Conservation (phyloP, 2,888 invertebrate species). For the Aelia acuminata region DNA sequence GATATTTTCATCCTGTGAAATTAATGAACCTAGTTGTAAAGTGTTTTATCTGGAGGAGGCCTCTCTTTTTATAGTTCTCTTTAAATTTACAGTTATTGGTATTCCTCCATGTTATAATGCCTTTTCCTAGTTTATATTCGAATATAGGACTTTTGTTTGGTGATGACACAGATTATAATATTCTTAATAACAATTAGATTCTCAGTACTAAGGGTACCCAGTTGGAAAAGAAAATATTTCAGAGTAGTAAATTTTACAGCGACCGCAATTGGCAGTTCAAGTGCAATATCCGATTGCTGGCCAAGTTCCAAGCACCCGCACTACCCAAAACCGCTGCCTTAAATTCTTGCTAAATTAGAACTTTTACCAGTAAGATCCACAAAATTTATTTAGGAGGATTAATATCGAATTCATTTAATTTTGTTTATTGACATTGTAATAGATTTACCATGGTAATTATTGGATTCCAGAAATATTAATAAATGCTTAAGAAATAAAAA, state of each 20-base stretch:
- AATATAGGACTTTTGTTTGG: no score
- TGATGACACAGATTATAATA: neutral
- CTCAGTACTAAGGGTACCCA: neutral
- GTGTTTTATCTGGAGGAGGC: no score
- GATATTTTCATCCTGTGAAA: no score
- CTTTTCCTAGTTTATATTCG: no score
- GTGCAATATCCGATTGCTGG: neutral
- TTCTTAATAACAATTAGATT: neutral
- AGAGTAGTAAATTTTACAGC: neutral
- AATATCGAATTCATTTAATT: neutral
- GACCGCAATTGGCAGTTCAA: slow-evolving; percentile 12
- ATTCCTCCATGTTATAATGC: no score
- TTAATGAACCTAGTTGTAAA: no score
- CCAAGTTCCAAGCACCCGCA: neutral
- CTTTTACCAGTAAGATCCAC: neutral
- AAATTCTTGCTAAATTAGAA: neutral
- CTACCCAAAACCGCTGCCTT: neutral
- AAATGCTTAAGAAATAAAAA: no score
- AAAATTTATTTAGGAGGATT: slow-evolving; percentile 7
- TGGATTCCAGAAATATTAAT: no score
- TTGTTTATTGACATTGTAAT: no score
- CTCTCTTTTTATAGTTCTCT: no score
- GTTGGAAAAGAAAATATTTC: slow-evolving; percentile 5
- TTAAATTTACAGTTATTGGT: no score
- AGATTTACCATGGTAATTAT: no score